These are phyloP conservation scores for Ommatoiulus sabulosus DNA, from an alignment of 2,888 invertebrate genomes.

Conservation along the genomic window DNA sequence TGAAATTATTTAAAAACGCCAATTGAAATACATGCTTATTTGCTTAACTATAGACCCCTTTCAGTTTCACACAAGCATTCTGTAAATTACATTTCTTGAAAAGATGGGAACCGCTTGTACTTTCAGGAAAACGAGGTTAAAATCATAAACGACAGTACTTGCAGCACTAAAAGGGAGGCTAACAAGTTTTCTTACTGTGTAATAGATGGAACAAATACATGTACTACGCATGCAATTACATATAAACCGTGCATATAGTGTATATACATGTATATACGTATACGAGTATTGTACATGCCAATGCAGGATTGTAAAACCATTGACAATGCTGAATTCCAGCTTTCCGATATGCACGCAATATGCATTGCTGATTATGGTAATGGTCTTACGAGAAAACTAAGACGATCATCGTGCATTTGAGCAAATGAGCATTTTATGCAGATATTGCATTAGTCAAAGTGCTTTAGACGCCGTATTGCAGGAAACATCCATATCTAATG, in stretches of 20 bases:
- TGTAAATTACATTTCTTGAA: background rate
- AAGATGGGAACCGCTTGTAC: background rate
- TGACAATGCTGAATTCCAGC: background rate
- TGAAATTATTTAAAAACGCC: no score
- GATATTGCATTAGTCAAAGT: background rate
- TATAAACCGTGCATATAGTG: no score
- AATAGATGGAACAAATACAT: no score
- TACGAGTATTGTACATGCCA: background rate
- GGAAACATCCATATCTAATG: background rate
- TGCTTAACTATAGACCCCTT: no score
- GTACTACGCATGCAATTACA: no score
- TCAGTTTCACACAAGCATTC: background rate
- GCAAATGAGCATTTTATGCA: conserved; percentile 7
- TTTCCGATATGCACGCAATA: background rate
- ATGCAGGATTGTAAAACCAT: background rate
- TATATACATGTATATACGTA: background rate
- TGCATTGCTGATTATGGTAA: conserved; percentile 36
- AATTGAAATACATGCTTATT: no score
- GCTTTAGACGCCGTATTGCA: background rate
- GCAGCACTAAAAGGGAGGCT: no score
- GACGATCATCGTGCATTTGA: conserved; percentile 25
- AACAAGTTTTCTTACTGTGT: no score
- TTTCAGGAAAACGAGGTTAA: background rate
- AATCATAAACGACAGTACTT: background rate
- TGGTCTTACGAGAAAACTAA: background rate